Percentiles rank a stretch among this genome's conserved stretches.
phyloP scores from a whole-genome alignment of 2,888 invertebrate species.

The Hemistola chrysoprasaria region DNA sequence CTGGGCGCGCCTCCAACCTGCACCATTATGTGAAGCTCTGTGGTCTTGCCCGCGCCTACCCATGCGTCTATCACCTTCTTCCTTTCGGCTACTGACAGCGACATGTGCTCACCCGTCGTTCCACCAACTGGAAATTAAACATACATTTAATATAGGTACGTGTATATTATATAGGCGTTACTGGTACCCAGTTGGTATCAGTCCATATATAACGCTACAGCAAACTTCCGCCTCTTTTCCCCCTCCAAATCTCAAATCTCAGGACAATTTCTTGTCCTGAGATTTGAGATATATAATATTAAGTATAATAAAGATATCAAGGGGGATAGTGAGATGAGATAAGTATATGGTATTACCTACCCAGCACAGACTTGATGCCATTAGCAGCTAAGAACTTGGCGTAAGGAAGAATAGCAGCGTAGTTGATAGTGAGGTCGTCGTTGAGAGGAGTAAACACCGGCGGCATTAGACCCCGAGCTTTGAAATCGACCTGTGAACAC shows the following conservation, averaged over 20 bases:
- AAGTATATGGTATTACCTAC: too few relatives aligned
- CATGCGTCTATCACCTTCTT: slow-evolving; percentile 87
- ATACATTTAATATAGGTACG: too few relatives aligned
- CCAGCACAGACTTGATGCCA: slow-evolving; percentile 85
- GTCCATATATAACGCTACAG: too few relatives aligned
- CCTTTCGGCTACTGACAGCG: slow-evolving; percentile 85
- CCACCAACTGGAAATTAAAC: slow-evolving; percentile 86
- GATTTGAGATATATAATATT: too few relatives aligned
- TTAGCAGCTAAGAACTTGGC: slow-evolving; percentile 83
- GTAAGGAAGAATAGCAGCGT: slow-evolving; percentile 82
- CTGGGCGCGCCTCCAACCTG: slow-evolving; percentile 89
- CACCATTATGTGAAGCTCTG: slow-evolving; percentile 86
- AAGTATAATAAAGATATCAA: too few relatives aligned
- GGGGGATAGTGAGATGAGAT: too few relatives aligned
- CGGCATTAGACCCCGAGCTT: slow-evolving; percentile 84
- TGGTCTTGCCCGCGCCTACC: slow-evolving; percentile 81
- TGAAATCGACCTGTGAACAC: slow-evolving; percentile 72
- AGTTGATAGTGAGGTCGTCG: slow-evolving; percentile 78
- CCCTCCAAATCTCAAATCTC: too few relatives aligned
- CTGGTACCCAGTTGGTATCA: too few relatives aligned
- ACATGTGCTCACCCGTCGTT: slow-evolving; percentile 91
- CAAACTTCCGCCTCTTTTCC: too few relatives aligned
- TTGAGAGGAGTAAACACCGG: slow-evolving; percentile 88
- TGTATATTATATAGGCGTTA: too few relatives aligned
- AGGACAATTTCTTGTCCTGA: too few relatives aligned